These are phyloP conservation scores for Pempheris klunzingeri DNA, from an alignment of 2,797 vertebrate species.

Conservation along the genomic window DNA sequence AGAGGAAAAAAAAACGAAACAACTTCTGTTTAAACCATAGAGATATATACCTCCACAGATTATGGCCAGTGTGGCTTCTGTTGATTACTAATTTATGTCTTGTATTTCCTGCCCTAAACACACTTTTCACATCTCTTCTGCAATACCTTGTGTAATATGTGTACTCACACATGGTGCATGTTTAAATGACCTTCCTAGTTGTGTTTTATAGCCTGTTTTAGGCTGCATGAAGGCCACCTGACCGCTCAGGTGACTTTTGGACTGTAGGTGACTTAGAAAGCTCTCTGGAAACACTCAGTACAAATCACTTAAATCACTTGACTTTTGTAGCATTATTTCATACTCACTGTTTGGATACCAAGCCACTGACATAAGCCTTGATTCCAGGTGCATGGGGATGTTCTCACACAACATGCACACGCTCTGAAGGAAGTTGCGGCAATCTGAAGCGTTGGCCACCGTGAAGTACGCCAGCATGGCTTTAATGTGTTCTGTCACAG, in stretches of 20 bases:
- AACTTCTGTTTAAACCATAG: background rate
- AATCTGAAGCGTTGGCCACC: slow-evolving; percentile 59
- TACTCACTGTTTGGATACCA: slow-evolving; percentile 72
- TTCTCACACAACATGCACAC: slow-evolving; percentile 84
- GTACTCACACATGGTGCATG: background rate
- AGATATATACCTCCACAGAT: background rate
- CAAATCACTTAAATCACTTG: background rate
- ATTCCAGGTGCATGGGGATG: slow-evolving; percentile 89
- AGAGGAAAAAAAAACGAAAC: too few species aligned
- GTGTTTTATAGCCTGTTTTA: background rate
- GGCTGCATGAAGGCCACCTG: background rate
- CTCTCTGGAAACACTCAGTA: background rate
- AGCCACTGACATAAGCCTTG: slow-evolving; percentile 83
- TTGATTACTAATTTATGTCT: too few species aligned
- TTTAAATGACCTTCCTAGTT: background rate
- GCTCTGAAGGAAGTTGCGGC: slow-evolving; percentile 81
- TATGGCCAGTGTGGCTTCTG: background rate
- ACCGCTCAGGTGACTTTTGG: background rate
- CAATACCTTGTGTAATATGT: background rate
- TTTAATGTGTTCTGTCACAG: slow-evolving; percentile 11
- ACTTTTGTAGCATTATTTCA: background rate
- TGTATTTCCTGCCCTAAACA: background rate
- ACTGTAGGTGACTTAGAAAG: background rate
- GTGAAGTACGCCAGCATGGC: slow-evolving; percentile 80
- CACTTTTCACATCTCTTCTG: background rate